Base-by-base conservation (phyloP, 1,140 invertebrate species). In the Drosophila santomea region DNA sequence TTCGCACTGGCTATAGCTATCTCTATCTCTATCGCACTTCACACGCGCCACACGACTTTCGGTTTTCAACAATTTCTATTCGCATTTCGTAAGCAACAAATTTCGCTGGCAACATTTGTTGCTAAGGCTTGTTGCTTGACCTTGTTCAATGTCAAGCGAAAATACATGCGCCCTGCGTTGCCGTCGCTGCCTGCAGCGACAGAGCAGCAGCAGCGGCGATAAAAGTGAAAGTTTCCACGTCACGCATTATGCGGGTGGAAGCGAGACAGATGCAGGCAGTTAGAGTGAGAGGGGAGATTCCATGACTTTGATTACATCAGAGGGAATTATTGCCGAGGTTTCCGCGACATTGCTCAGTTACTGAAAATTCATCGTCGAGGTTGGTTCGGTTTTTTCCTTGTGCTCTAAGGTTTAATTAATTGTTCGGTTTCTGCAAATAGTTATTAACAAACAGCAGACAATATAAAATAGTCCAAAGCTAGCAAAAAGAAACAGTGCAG, bases 161-260 rank as follows among this genome's bases (percentile, higher is more conserved):
- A 73, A 50, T 38, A 63, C 83, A 88, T 88, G 83, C 83, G 83
- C 74, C 51, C 41, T 58, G 52, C 52, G 41, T 38, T 41, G 39
- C 45, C 66, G 39, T 48, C 55, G 56, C 66, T 44, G 47, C 47
- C 64, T 8, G 4, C 43, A 10, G 2, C 10, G 17, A 45, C 55
- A 60, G 55, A 59, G 36, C 63, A 58, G 44, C 58, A 51, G 41
- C 32, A 47, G 41, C 38, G 36, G 2, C 32, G 28, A n/a, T 51
- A 41, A 88, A 88, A 88, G 83, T 88, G 83, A 88, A 88, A 83
- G 84, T 88, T 43, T 43, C 55, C 47, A 89, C 83, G 84, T 89
- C 83, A 88, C 76, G 44, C 48, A 50, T 58, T 50, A 48, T 68
- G 51, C 36, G 50, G 66, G 62, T 28, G 64, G 6, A 32, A 67